Base-by-base conservation (phyloP, 2,113 vertebrate genomes). In the Eptesicus fuscus region DNA sequence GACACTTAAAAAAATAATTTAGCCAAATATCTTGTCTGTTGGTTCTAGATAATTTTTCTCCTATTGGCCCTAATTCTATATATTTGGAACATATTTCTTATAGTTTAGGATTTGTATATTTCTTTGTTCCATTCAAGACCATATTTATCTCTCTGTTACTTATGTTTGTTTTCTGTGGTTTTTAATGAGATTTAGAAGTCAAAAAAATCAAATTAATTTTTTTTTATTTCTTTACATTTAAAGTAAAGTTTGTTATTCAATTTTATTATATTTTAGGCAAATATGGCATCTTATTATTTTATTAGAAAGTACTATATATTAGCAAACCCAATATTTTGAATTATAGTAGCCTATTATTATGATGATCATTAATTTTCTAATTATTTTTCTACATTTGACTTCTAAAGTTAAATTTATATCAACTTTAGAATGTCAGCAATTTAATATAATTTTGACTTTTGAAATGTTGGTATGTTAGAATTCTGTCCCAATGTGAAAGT, bases 401-500 rank as follows among this genome's bases (percentile, higher is more conserved):
- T 89, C 56, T 91, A 96, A 95, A 94, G 1, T 49, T 93, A 4
- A 23, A 83, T 13, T 85, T 92, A 51, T 14, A 28, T 74, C 13
- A 92, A 49, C n/a, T 73, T 90, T 13, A 88, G 23, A 92, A 51
- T 94, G 51, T 44, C 25, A 63, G 4, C 4, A 94, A 70, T 76
- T 88, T 83, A 92, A 94, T 71, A 80, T 90, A 90, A 92, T 86
- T 85, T 44, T 82, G 17, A 56, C 23, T 53, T 93, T 91, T 82
- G 35, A 82, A 44, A 56, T 67, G 8, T 42, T 83, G 0, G 3
- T 56, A 61, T 69, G 44, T 83, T 53, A 80, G 6, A 92, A 84
- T 77, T 90, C 25, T 51, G 4, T 22, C 49, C 70, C 67, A 80
- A 93, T 79, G 22, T 76, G 71, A 56, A 93, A 65, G 23, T 42